These are phyloP conservation scores for Caerostris extrusa DNA, from an alignment of 1,140 invertebrate genomes.

Conservation along the genomic window DNA sequence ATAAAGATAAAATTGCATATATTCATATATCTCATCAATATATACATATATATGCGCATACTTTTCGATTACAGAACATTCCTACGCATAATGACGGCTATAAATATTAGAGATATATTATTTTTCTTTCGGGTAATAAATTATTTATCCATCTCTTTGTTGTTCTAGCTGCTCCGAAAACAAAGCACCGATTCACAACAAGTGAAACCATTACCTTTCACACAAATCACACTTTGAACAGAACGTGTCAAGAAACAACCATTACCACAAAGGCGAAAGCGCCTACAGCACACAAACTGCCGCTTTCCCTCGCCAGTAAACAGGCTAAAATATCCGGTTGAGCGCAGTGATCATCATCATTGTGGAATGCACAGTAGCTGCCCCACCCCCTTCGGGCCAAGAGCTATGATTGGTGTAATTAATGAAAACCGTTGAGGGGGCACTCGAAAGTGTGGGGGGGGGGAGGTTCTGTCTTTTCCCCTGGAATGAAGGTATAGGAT, in stretches of 20 bases:
- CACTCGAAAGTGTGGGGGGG: neutral
- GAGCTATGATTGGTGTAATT: conserved; percentile 68
- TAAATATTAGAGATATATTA: no score
- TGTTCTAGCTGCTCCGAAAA: neutral
- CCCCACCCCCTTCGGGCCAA: conserved; percentile 70
- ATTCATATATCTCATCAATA: no score
- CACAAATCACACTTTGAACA: neutral
- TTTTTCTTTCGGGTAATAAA: no score
- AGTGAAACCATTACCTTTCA: neutral
- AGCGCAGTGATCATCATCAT: conserved; percentile 40
- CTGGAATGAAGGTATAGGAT: neutral
- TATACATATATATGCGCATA: no score
- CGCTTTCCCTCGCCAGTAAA: conserved; percentile 23
- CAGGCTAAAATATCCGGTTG: conserved; percentile 71
- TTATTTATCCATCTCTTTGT: no score
- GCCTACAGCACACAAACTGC: neutral
- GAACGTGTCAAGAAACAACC: neutral
- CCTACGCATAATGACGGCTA: no score
- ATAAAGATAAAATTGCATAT: no score
- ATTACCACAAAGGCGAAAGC: conserved; percentile 10
- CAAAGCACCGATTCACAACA: neutral
- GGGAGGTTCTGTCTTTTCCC: neutral
- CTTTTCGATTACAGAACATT: no score
- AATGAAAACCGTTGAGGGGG: conserved; percentile 39
- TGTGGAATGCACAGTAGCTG: conserved; percentile 74